These are phyloP conservation scores for Clamator glandarius DNA, from an alignment of 2,797 vertebrate species.

Conservation along the genomic window DNA sequence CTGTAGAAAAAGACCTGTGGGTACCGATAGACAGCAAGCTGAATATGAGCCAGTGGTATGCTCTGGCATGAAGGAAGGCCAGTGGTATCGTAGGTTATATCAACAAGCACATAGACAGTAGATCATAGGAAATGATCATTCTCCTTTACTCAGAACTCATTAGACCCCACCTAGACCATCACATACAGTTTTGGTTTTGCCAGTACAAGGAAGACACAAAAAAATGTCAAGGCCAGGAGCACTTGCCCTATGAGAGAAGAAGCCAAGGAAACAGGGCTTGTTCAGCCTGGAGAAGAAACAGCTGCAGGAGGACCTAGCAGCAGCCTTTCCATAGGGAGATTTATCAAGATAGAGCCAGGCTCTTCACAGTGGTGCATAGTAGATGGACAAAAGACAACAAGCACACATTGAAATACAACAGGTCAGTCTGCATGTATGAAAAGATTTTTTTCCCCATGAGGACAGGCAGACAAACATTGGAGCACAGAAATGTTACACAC, in stretches of 20 bases:
- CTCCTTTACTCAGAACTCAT: neutral
- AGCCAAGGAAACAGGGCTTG: neutral
- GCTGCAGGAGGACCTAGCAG: neutral
- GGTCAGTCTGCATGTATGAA: neutral
- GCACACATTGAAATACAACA: neutral
- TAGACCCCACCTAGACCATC: neutral
- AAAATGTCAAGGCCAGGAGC: neutral
- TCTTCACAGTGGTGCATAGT: neutral
- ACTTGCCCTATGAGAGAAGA: neutral
- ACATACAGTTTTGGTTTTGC: neutral
- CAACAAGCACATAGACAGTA: neutral
- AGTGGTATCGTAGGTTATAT: neutral
- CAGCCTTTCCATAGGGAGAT: neutral
- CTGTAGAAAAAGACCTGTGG: neutral
- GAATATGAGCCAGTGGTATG: neutral
- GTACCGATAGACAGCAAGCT: neutral
- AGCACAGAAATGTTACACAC: neutral
- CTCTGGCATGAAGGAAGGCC: neutral
- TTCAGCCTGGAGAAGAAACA: neutral
- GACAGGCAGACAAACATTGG: accelerated
- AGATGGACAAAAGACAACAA: neutral
- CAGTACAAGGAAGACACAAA: neutral
- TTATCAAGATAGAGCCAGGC: neutral
- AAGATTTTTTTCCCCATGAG: neutral
- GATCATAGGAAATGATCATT: neutral